A percentile compares a stretch with the other conserved stretches of the same genome.
Conservation (phyloP, 2,888 invertebrate species). For the Caenorhabditis uteleia region DNA sequence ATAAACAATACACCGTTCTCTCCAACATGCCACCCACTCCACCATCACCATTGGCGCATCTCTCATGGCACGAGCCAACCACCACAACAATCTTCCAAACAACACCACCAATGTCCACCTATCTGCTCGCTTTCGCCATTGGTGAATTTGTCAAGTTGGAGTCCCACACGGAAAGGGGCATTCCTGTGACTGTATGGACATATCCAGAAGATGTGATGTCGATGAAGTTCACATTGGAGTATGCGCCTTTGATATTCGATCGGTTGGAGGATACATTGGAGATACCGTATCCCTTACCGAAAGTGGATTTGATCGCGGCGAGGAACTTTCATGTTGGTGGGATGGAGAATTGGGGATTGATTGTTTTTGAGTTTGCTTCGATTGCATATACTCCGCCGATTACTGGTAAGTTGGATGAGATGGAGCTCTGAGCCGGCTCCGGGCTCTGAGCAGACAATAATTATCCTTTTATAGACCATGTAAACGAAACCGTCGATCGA, state of each 20-base stretch:
- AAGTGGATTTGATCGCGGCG: conserved; percentile 71
- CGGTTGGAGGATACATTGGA: conserved; percentile 61
- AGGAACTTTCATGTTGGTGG: conserved; percentile 71
- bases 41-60: neutral
- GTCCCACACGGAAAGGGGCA: conserved; percentile 54
- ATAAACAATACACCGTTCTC: conserved; percentile 33
- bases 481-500: conserved; percentile 64
- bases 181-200: conserved; percentile 64
- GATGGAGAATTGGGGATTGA: conserved; percentile 72
- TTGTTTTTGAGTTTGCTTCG: conserved; percentile 33
- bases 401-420: conserved; percentile 15
- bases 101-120: conserved; percentile 72
- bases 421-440: no score
- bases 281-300: conserved; percentile 64
- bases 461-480: conserved; percentile 34
- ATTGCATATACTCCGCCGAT: conserved; percentile 27
- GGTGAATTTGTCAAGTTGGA: conserved; percentile 63
- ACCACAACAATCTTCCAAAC: conserved; percentile 60
- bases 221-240: conserved; percentile 60
- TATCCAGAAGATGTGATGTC: conserved; percentile 52
- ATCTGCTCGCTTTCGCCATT: conserved; percentile 69
- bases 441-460: no score
- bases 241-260: conserved; percentile 63
- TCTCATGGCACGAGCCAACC: conserved; percentile 3
- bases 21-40: conserved; percentile 41